Base-by-base conservation (phyloP, 2,888 invertebrate genomes). In the Caradrina kadenii region DNA sequence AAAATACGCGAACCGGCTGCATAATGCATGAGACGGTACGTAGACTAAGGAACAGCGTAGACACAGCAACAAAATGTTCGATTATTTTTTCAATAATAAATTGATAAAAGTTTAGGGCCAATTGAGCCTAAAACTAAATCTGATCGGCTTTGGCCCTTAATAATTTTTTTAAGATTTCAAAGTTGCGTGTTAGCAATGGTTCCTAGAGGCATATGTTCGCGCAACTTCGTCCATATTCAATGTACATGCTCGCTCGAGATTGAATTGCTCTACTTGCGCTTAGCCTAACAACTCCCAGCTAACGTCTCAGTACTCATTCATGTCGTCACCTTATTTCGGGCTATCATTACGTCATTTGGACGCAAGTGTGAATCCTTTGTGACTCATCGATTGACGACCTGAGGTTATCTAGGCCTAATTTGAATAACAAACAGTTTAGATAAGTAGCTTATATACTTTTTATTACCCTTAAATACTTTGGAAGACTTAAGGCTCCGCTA, bases 1-100 rank as follows among this genome's bases (percentile, higher is more conserved):
- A 59, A 79, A 81, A 85, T 83, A 83, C 69, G 60, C 77, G 69
- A 54, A 66, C 55, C 70, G 73, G 70, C 68, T 81, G 84, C 83
- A 79, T 84, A 60, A 83, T 81, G 79, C 79, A 81, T 78, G 75
- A 78, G 62, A 69, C 77, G 53, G 15, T 60, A 55, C 70, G 73
- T 61, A 75, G 68, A 76, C 3, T 45, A 45, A 15, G 45, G 45
- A 45, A 45, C 45, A 17, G 45, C 1, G 17, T 17, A 45, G 45
- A 45, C 45, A 17, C 1, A 45, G 11, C 45, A 45, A 17, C 45
- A 3, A 39, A 39, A 39, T 13, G 15, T 1, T 6, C 45, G 17
- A 45, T 5, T 6, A 45, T 1, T 17, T 17, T 45, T 45, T 17
- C 17, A 45, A 17, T 45, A 17, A 45, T 45, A 17, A 17, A 45